Conservation (phyloP, 2,113 vertebrate genomes). For the Odobenus rosmarus region DNA sequence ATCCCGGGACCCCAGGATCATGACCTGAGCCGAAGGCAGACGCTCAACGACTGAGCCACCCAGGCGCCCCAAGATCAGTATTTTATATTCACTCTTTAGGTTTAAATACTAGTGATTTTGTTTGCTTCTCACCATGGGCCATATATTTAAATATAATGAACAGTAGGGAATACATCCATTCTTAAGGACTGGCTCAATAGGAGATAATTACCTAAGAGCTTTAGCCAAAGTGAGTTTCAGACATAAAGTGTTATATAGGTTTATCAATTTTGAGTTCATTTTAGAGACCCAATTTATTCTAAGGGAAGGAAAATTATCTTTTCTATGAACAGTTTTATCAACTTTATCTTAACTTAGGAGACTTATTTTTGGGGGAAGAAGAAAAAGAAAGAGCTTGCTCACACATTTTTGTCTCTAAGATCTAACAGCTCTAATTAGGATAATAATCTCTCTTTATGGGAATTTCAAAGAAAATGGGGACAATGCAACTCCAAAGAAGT, state of each 20-base stretch:
- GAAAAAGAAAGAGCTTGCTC: conserved; percentile 56
- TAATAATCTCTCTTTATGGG: conserved; percentile 74
- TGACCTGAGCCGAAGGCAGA: too few relatives aligned
- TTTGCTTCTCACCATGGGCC: not conserved
- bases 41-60: too few relatives aligned
- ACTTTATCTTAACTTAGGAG: conserved; percentile 57
- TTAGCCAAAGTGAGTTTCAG: not conserved
- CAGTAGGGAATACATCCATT: not conserved
- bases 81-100: not conserved
- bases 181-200: not conserved
- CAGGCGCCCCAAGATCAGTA: not conserved
- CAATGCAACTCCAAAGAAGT: conserved; percentile 66
- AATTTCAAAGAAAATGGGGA: conserved; percentile 69
- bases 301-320: conserved; percentile 40
- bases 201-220: not conserved
- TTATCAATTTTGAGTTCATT: not conserved
- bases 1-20: too few relatives aligned
- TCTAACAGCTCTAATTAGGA: conserved; percentile 72
- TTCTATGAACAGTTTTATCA: conserved; percentile 46
- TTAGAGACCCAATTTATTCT: not conserved
- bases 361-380: conserved; percentile 49
- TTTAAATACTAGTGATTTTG: conserved; percentile 17
- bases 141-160: conserved; percentile 11
- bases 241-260: not conserved
- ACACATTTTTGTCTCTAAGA: conserved; percentile 62